A percentile compares a stretch with the other conserved stretches of the same genome.
Conservation (phyloP, 92 coral and sea anemone species). For the Plumapathes pennacea region DNA sequence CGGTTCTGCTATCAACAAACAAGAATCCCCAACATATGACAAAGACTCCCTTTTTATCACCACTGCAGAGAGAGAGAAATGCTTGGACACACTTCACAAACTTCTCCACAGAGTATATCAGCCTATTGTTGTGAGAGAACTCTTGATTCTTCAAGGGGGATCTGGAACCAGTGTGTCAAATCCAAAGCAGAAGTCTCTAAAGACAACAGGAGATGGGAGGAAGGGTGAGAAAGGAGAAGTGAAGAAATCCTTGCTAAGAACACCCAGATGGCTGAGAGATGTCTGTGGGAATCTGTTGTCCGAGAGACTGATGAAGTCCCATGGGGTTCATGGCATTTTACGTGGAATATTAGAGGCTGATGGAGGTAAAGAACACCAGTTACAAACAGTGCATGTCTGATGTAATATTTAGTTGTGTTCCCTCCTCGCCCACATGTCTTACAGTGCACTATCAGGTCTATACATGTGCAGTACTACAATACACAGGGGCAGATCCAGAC, state of each 20-base stretch:
- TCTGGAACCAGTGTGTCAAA: background rate
- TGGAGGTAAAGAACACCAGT: no score
- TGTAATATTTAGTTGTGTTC: no score
- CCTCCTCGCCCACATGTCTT: no score
- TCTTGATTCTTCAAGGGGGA: constrained; percentile 72
- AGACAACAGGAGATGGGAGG: background rate
- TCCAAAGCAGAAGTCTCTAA: background rate
- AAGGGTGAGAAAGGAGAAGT: background rate
- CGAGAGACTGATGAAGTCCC: constrained; percentile 69
- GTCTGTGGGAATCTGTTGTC: constrained; percentile 86
- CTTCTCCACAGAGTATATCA: constrained; percentile 73
- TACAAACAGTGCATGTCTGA: no score
- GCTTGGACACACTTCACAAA: constrained; percentile 43
- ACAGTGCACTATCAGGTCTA: no score
- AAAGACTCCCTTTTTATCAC: constrained; percentile 13
- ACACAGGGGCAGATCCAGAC: no score
- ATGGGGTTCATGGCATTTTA: constrained; percentile 83
- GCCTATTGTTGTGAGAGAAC: constrained; percentile 80
- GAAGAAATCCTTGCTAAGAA: background rate
- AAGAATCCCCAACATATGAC: background rate
- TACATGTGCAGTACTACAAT: no score
- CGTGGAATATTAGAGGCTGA: constrained; percentile 68
- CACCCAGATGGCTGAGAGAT: constrained; percentile 74
- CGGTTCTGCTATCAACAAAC: background rate
- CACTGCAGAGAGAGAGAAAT: constrained; percentile 52